A percentile compares a stretch with the other conserved stretches of the same genome.
Conservation (phyloP, 2,113 vertebrate species). For the Anarhynchus alexandrinus region DNA sequence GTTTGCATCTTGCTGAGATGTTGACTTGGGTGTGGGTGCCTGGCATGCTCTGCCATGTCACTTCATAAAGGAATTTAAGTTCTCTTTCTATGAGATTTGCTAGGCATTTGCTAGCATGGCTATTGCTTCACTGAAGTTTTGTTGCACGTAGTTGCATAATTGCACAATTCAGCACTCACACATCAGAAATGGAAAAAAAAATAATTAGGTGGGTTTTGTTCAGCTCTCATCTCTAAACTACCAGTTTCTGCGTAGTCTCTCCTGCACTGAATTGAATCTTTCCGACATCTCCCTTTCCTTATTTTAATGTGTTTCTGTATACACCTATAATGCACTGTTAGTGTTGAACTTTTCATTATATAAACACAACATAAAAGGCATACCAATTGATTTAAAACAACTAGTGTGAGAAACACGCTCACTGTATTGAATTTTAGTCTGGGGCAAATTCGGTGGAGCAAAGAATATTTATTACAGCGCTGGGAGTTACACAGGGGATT, state of each 20-base stretch:
- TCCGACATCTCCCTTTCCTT: neutral
- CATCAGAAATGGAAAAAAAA: neutral
- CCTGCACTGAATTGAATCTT: neutral
- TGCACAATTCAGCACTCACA: neutral
- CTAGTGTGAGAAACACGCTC: no score
- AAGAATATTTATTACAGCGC: no score
- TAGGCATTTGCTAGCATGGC: neutral
- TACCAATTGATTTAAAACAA: neutral
- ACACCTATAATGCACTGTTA: neutral
- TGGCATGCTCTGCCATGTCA: neutral
- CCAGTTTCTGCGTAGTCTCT: neutral
- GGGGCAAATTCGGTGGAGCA: no score
- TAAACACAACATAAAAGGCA: neutral
- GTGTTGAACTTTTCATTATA: neutral
- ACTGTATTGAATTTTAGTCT: no score
- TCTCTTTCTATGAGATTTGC: neutral
- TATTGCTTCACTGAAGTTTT: neutral
- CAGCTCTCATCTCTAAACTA: neutral
- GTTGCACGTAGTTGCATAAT: neutral
- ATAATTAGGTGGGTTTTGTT: neutral
- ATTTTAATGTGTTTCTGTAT: neutral
- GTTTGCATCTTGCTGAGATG: neutral
- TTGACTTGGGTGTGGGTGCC: neutral
- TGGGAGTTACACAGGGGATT: no score
- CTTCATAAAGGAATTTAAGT: neutral